These are phyloP conservation scores for Sciurus vulgaris DNA, from an alignment of 2,797 vertebrate genomes.

Conservation along the genomic window DNA sequence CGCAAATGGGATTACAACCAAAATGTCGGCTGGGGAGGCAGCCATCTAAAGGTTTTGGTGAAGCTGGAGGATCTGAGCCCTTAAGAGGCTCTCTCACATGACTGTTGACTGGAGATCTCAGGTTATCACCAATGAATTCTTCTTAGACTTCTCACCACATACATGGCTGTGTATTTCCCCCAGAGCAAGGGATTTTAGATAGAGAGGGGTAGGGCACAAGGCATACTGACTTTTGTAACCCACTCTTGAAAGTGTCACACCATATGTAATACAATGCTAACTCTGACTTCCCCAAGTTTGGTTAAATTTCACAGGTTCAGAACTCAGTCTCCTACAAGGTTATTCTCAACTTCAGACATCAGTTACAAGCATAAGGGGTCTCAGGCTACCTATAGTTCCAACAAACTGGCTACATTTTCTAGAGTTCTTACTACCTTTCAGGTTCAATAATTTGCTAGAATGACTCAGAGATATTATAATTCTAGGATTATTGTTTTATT, in stretches of 20 bases:
- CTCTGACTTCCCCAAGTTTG: background rate
- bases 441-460: background rate
- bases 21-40: background rate
- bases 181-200: background rate
- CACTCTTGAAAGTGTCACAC: background rate
- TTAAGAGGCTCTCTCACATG: background rate
- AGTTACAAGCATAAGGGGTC: background rate
- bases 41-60: background rate
- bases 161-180: background rate
- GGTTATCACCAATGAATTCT: background rate
- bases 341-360: background rate
- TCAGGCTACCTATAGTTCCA: background rate
- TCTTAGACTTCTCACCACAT: background rate
- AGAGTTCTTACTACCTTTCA: background rate
- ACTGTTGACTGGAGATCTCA: background rate
- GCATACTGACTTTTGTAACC: background rate
- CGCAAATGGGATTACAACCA: background rate
- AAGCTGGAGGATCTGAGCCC: background rate
- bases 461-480: background rate
- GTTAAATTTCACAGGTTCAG: background rate
- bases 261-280: background rate
- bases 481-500: background rate
- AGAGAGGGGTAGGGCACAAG: background rate
- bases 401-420: background rate
- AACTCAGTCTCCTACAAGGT: background rate